Conservation (phyloP, 2,888 invertebrate species). For the Erebia epiphron region DNA sequence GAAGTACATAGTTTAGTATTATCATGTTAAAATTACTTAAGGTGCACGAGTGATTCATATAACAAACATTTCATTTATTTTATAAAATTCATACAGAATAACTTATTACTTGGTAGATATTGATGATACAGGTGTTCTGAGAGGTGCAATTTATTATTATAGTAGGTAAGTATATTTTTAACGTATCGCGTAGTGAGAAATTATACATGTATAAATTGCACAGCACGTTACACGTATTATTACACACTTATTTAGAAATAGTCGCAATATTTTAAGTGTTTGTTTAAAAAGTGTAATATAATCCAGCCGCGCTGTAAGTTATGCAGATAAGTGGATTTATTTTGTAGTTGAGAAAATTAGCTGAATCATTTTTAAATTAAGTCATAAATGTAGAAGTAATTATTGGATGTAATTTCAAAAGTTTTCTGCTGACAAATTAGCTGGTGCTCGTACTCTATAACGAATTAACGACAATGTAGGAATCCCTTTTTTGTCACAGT, state of each 20-base stretch:
- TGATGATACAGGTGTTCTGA: slow-evolving; percentile 13
- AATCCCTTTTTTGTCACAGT: slow-evolving; percentile 13
- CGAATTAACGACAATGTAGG: slow-evolving; percentile 15
- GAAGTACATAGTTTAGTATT: slow-evolving; percentile 11
- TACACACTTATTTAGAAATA: too few species aligned
- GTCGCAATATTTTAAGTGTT: too few species aligned
- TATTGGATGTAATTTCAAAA: slow-evolving; percentile 5
- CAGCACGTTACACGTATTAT: background rate
- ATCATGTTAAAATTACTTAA: slow-evolving; percentile 1
- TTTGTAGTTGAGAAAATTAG: too few species aligned
- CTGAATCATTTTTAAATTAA: too few species aligned
- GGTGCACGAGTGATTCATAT: slow-evolving; percentile 17
- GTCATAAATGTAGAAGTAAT: background rate
- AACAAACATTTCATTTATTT: background rate
- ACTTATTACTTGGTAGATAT: background rate
- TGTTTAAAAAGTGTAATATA: too few species aligned
- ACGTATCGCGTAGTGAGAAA: background rate
- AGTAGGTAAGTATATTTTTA: background rate
- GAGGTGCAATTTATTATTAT: background rate
- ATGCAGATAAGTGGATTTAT: too few species aligned
- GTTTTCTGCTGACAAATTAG: slow-evolving; percentile 1
- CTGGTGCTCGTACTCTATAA: slow-evolving; percentile 5
- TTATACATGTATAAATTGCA: background rate
- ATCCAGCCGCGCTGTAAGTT: too few species aligned
- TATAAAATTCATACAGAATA: background rate